A percentile compares a stretch with the other conserved stretches of the same genome.
phyloP scores from a whole-genome alignment of 2,888 invertebrate species.

The Lumbricus terrestris region DNA sequence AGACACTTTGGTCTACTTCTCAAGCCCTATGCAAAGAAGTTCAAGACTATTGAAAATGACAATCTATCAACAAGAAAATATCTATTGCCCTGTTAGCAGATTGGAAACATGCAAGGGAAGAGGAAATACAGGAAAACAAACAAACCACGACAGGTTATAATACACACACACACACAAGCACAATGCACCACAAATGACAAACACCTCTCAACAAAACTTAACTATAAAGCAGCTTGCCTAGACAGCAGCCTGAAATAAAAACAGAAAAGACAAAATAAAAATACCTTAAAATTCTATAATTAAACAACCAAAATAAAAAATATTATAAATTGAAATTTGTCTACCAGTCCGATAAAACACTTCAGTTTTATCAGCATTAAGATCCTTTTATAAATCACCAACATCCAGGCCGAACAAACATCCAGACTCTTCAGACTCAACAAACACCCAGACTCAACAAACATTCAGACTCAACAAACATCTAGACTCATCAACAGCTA shows the following conservation, averaged over 20 bases:
- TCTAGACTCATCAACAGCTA: no score
- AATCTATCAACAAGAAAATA: background rate
- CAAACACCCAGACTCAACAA: no score
- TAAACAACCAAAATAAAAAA: background rate
- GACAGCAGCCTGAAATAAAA: background rate
- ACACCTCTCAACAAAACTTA: background rate
- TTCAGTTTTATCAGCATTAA: no score
- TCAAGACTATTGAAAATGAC: background rate
- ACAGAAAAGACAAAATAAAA: conserved; percentile 17
- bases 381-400: no score
- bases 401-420: no score
- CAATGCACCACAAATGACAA: background rate
- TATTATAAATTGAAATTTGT: no score
- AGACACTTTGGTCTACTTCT: no score
- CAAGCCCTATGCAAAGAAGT: background rate
- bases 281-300: background rate
- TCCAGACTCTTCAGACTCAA: no score
- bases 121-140: background rate
- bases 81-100: background rate
- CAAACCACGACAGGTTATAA: background rate
- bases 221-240: conserved; percentile 13
- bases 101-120: background rate
- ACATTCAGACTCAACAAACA: no score
- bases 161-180: background rate
- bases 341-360: no score